phyloP scores from a whole-genome alignment of 2,113 vertebrate species.

The Lagenorhynchus albirostris region DNA sequence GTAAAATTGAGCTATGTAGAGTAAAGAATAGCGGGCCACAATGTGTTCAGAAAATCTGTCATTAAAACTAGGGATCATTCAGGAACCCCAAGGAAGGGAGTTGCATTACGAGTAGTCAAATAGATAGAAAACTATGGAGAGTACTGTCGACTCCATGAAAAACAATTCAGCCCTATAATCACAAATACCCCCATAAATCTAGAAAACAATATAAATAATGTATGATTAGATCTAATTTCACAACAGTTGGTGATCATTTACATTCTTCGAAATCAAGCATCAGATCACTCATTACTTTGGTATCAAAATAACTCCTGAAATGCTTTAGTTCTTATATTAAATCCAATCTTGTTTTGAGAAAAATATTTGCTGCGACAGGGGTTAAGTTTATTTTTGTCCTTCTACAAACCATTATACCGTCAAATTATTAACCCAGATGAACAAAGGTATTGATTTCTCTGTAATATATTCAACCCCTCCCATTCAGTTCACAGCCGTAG shows the following conservation, averaged over 20 bases:
- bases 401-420: constrained; percentile 19
- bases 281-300: neutral
- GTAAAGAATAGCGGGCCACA: neutral
- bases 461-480: neutral
- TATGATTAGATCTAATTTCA: neutral
- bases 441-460: neutral
- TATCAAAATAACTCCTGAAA: constrained; percentile 38
- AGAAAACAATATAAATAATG: neutral
- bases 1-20: neutral
- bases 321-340: neutral
- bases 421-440: neutral
- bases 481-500: constrained; percentile 35
- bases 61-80: neutral
- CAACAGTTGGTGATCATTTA: neutral
- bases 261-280: neutral
- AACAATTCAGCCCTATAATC: constrained; percentile 12
- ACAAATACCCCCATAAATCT: neutral
- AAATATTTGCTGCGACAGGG: neutral
- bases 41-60: constrained; percentile 4
- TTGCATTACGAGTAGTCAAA: neutral
- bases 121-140: constrained; percentile 6
- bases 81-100: neutral
- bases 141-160: neutral
- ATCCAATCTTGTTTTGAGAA: neutral
- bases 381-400: neutral